Base-by-base conservation (phyloP, 92 coral and sea anemone species). In the Paragorgia papillata region DNA sequence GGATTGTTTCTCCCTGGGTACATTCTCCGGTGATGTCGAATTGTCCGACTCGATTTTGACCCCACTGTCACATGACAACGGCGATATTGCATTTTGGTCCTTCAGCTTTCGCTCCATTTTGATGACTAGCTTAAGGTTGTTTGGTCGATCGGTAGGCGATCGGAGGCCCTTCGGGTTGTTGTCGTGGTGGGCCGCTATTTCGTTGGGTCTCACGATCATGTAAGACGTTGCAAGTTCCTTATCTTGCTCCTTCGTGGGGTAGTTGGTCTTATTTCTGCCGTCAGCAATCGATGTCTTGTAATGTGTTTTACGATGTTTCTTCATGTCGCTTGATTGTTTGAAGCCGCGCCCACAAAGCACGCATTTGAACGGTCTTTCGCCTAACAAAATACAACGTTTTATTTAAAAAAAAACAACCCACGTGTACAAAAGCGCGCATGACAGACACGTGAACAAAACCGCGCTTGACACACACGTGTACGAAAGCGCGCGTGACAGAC, bases 271-370 rank as follows among this genome's bases (percentile, higher is more conserved):
- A 13, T 67, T 28, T 21, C 13, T 35, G 77, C 13, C 3, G 77
- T 37, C 10, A 4, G 43, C 6, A 37, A 37, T 19, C 32, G 51
- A 17, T 21, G 32, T 46, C 87, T 90, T 57, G 50, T 90, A 90
- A 80, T 94, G 98, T 0, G 98, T 94, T 20, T 93, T 92, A 4
- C 92, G 85, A 83, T 94, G 98, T 49, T 91, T 94, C 75, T 94
- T 94, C 64, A 94, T 80, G 84, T 94, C 98, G 76, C 97, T 94
- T 34, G 98, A 94, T 56, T 94, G 98, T 60, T 94, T 94, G 76
- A 94, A 94, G 20, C 98, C 98, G 31, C 92, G 92, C 41, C 92
- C 89, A 46, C 98, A 94, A 14, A 91, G 86, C 18, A 85, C 95
- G 66, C 97, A 94, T 33, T 91, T 82, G 83, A 88, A 94, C 24